These are phyloP conservation scores for Rhinichthys klamathensis DNA, from an alignment of 2,113 vertebrate genomes.

Conservation along the genomic window DNA sequence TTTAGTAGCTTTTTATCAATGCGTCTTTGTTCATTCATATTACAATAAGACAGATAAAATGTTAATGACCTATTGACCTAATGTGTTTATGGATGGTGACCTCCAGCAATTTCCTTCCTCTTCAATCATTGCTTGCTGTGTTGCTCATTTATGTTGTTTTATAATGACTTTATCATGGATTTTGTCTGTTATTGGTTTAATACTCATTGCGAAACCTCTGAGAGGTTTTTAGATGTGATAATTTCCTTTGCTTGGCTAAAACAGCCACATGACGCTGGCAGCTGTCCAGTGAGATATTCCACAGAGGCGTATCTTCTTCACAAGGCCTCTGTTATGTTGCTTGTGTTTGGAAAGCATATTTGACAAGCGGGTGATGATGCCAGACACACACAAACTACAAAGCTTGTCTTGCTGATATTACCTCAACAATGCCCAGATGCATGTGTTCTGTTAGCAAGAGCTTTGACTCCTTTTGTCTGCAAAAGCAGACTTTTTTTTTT, in stretches of 20 bases:
- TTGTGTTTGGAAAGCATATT: conserved; percentile 34
- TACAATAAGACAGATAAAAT: not conserved
- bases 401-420: conserved; percentile 17
- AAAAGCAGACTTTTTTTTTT: not conserved
- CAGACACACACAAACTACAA: conserved; percentile 17
- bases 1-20: not conserved
- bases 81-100: not conserved
- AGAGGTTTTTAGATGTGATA: not conserved
- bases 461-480: not conserved
- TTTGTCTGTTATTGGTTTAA: not conserved
- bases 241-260: conserved; percentile 11
- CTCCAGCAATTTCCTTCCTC: not conserved
- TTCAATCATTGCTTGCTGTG: not conserved
- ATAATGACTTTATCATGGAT: not conserved
- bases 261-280: not conserved
- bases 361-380: conserved; percentile 36
- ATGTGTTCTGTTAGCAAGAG: not conserved
- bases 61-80: not conserved
- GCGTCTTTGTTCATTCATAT: not conserved
- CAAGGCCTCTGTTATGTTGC: not conserved
- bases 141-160: not conserved
- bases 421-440: conserved; percentile 18
- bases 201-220: not conserved
- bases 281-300: conserved; percentile 30
- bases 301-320: conserved; percentile 19